Conservation (phyloP, 1,140 invertebrate genomes). For the Cataglyphis hispanica region DNA sequence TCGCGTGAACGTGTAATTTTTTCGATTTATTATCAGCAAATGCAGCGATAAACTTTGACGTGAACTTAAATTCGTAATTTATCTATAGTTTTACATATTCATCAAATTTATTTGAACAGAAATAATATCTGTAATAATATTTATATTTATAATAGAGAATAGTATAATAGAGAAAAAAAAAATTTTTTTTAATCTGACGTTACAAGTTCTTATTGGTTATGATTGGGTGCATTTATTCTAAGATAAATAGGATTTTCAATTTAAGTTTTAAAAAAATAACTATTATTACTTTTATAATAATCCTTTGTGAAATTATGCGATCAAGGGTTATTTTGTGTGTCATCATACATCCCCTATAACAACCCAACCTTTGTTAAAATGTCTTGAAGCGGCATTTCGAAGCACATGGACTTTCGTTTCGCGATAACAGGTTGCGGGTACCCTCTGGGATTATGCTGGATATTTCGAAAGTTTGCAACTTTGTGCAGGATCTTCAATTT, state of each 20-base stretch:
- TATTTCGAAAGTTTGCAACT: slow-evolving; percentile 73
- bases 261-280: neutral
- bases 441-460: slow-evolving; percentile 67
- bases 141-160: neutral
- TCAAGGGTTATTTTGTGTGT: slow-evolving; percentile 8
- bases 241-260: slow-evolving; percentile 15
- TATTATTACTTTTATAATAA: slow-evolving; percentile 36
- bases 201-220: neutral
- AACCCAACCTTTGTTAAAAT: slow-evolving; percentile 50
- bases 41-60: neutral
- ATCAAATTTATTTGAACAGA: slow-evolving; percentile 19
- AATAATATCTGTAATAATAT: slow-evolving; percentile 27
- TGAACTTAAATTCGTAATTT: neutral
- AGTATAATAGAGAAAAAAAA: too few relatives aligned
- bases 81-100: neutral
- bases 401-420: slow-evolving; percentile 45
- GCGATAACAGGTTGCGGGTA: slow-evolving; percentile 65
- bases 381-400: slow-evolving; percentile 59
- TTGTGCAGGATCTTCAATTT: slow-evolving; percentile 57
- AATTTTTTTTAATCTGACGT: neutral
- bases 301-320: neutral
- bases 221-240: neutral
- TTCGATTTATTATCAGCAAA: neutral
- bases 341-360: neutral
- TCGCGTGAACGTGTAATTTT: neutral